A percentile compares a stretch with the other conserved stretches of the same genome.
Conservation (phyloP, 1,140 invertebrate genomes). For the Armadillidium nasatum region DNA sequence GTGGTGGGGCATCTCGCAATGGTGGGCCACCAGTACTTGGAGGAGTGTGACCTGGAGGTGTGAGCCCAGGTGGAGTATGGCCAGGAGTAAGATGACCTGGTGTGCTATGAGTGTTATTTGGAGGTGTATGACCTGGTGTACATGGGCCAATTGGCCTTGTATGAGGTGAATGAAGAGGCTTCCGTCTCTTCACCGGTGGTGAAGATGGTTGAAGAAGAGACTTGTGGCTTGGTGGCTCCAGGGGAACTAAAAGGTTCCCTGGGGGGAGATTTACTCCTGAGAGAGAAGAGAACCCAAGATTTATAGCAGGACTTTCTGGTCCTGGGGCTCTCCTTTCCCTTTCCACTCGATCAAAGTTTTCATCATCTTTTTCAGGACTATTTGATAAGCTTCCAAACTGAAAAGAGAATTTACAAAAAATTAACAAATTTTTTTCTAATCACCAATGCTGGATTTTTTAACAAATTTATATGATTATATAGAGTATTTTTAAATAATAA, state of each 20-base stretch:
- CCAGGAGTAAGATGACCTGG: neutral
- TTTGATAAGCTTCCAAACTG: constrained; percentile 39
- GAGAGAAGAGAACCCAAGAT: constrained; percentile 34
- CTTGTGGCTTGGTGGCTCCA: constrained; percentile 44
- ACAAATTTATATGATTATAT: too few species aligned
- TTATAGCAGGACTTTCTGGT: constrained; percentile 34
- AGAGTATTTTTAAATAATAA: too few species aligned
- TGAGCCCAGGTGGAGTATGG: constrained; percentile 28
- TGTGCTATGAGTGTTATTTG: constrained; percentile 28
- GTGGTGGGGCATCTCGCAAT: neutral
- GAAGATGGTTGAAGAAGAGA: constrained; percentile 33
- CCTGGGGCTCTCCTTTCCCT: constrained; percentile 29
- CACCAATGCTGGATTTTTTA: too few species aligned
- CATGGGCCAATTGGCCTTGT: neutral
- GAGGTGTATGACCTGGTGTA: neutral
- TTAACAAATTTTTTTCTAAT: too few species aligned
- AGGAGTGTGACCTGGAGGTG: constrained; percentile 18
- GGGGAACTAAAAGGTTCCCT: constrained; percentile 39
- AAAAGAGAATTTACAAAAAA: constrained; percentile 3
- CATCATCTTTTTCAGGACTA: constrained; percentile 42
- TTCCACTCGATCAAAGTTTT: constrained; percentile 34
- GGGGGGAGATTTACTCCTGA: constrained; percentile 34
- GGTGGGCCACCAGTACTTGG: neutral
- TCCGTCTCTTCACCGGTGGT: constrained; percentile 40
- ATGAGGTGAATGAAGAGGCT: constrained; percentile 35